A percentile compares a stretch with the other conserved stretches of the same genome.
These are phyloP conservation scores for Psylliodes chrysocephalus DNA, from an alignment of 2,888 invertebrate genomes.

Conservation along the genomic window DNA sequence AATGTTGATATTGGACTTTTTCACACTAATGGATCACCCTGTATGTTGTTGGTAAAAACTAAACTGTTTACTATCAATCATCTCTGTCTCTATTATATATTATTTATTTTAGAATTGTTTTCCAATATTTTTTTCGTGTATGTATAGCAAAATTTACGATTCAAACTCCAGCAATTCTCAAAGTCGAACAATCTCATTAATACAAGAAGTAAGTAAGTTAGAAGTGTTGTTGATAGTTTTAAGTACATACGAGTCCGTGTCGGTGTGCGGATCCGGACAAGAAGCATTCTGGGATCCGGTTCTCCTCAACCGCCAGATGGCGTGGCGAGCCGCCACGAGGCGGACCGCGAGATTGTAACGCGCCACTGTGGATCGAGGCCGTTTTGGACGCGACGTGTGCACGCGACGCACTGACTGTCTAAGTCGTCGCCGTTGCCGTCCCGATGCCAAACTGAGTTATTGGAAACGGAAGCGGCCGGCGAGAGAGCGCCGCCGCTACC, in stretches of 20 bases:
- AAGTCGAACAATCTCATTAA: background rate
- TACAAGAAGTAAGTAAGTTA: too few relatives aligned
- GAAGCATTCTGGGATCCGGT: constrained; percentile 61
- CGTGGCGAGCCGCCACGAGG: constrained; percentile 77
- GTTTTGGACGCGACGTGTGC: constrained; percentile 43
- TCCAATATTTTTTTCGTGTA: too few relatives aligned
- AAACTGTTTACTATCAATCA: too few relatives aligned
- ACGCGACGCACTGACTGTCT: constrained; percentile 31
- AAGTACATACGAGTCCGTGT: constrained; percentile 63
- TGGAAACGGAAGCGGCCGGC: constrained; percentile 3
- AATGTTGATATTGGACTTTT: too few relatives aligned
- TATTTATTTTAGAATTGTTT: too few relatives aligned
- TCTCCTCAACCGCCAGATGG: constrained; percentile 75
- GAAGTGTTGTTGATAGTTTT: background rate
- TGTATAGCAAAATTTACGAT: too few relatives aligned
- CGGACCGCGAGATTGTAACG: constrained; percentile 74
- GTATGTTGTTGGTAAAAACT: too few relatives aligned
- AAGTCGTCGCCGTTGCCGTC: too few relatives aligned
- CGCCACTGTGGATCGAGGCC: constrained; percentile 68
- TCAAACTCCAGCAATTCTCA: background rate
- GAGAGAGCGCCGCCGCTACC: constrained; percentile 14
- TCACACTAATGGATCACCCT: too few relatives aligned
- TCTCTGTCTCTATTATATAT: too few relatives aligned
- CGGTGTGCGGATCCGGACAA: constrained; percentile 56
- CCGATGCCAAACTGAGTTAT: constrained; percentile 18